These are phyloP conservation scores for Caenorhabditis sp. DNA, from an alignment of 2,888 invertebrate genomes.

Conservation along the genomic window DNA sequence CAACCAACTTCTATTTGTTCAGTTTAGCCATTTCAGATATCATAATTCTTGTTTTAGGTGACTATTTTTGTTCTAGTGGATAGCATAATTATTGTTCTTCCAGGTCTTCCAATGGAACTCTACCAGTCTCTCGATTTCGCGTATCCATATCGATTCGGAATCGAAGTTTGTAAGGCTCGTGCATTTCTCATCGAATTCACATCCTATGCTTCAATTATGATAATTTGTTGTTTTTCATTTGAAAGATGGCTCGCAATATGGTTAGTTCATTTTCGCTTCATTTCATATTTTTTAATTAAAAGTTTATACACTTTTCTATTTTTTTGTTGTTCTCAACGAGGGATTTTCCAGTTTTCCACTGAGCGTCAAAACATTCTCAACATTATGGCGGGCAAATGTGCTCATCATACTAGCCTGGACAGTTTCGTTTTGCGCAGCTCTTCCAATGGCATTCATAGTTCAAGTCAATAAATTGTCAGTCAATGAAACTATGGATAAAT, in stretches of 20 bases:
- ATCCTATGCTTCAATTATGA: conserved; percentile 66
- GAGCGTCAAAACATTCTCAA: conserved; percentile 62
- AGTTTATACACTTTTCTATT: no score
- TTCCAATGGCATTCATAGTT: conserved; percentile 61
- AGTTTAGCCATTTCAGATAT: conserved; percentile 68
- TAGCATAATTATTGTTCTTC: conserved; percentile 8
- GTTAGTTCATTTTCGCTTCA: conserved; percentile 20
- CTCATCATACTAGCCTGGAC: conserved; percentile 65
- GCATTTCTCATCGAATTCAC: conserved; percentile 70
- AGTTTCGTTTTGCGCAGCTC: conserved; percentile 63
- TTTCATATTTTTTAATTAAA: neutral
- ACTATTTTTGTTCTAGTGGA: neutral
- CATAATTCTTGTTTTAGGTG: conserved; percentile 67
- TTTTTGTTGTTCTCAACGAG: no score
- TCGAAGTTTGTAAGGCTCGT: conserved; percentile 61
- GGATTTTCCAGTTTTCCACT: conserved; percentile 65
- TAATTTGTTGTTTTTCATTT: conserved; percentile 69
- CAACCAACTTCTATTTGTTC: conserved; percentile 70
- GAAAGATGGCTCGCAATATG: conserved; percentile 70
- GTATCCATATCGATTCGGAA: conserved; percentile 67
- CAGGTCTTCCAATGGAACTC: conserved; percentile 68
- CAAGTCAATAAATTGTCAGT: conserved; percentile 56
- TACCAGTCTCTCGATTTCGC: conserved; percentile 61
- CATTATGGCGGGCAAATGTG: conserved; percentile 61
- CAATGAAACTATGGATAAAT: conserved; percentile 36